These are phyloP conservation scores for Whitmania pigra DNA, from an alignment of 1,140 invertebrate genomes.

Conservation along the genomic window DNA sequence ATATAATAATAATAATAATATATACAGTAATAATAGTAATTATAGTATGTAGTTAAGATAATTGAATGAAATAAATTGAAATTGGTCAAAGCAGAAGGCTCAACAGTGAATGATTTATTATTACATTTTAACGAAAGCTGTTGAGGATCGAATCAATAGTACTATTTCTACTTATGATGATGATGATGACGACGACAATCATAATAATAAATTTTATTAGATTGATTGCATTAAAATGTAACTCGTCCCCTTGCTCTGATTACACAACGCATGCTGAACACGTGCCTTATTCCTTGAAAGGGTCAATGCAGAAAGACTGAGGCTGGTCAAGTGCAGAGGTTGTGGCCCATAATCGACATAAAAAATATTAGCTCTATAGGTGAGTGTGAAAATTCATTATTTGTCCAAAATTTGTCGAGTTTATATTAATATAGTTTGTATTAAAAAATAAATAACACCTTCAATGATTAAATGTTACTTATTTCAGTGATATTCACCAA, in stretches of 20 bases:
- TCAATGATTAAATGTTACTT: neutral
- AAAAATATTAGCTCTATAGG: neutral
- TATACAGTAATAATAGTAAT: too few species aligned
- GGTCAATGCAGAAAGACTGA: neutral
- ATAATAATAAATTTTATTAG: neutral
- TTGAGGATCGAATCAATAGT: neutral
- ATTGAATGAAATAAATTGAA: neutral
- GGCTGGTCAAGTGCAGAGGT: neutral
- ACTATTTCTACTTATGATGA: too few species aligned
- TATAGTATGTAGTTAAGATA: neutral
- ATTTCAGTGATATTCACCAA: neutral
- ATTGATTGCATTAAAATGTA: neutral
- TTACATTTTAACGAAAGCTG: neutral
- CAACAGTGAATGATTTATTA: neutral
- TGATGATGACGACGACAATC: neutral
- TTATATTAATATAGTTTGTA: too few species aligned
- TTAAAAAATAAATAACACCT: neutral
- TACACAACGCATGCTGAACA: too few species aligned
- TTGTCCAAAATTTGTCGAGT: neutral
- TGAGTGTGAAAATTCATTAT: neutral
- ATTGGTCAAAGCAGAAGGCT: neutral
- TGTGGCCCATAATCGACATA: neutral
- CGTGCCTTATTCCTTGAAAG: neutral
- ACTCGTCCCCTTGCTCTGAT: too few species aligned
- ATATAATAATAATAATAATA: too few species aligned